These are phyloP conservation scores for Agelastica alni DNA, from an alignment of 2,888 invertebrate species.

Conservation along the genomic window DNA sequence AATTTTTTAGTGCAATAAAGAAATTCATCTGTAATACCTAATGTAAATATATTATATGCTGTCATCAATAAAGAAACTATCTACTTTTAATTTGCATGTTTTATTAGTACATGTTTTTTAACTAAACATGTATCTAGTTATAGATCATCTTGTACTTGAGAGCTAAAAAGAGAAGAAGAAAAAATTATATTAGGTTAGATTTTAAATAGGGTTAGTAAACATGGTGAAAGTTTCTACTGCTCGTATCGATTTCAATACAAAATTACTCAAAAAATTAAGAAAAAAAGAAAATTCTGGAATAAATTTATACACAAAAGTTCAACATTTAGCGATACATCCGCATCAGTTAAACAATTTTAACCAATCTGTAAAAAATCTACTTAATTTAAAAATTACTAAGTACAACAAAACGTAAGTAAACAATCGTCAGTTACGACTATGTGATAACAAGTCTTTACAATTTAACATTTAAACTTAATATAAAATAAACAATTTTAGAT, in stretches of 20 bases:
- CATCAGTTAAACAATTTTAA: slow-evolving; percentile 66
- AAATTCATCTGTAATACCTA: slow-evolving; percentile 32
- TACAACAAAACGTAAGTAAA: slow-evolving; percentile 67
- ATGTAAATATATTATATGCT: slow-evolving; percentile 41
- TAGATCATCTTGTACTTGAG: too few species aligned
- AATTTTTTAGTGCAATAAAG: slow-evolving; percentile 50
- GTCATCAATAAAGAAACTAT: slow-evolving; percentile 39
- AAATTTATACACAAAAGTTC: slow-evolving; percentile 58
- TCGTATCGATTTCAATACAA: slow-evolving; percentile 56
- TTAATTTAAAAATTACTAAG: slow-evolving; percentile 64
- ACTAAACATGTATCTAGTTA: too few species aligned
- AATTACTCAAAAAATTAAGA: slow-evolving; percentile 61
- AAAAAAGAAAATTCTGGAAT: slow-evolving; percentile 65
- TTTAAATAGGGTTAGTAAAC: too few species aligned
- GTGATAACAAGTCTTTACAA: too few species aligned
- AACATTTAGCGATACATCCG: slow-evolving; percentile 66
- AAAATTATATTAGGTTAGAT: too few species aligned
- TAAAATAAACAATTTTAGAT: too few species aligned
- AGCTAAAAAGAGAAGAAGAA: too few species aligned
- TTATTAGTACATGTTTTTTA: too few species aligned
- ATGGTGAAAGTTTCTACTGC: slow-evolving; percentile 32
- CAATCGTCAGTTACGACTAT: too few species aligned
- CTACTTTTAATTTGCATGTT: slow-evolving; percentile 31
- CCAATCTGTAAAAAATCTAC: slow-evolving; percentile 63
- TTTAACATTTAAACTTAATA: too few species aligned